Evolutionary conservation across 2,797 vertebrate genomes (phyloP).

Genomic region (Silurus aristotelis): DNA sequence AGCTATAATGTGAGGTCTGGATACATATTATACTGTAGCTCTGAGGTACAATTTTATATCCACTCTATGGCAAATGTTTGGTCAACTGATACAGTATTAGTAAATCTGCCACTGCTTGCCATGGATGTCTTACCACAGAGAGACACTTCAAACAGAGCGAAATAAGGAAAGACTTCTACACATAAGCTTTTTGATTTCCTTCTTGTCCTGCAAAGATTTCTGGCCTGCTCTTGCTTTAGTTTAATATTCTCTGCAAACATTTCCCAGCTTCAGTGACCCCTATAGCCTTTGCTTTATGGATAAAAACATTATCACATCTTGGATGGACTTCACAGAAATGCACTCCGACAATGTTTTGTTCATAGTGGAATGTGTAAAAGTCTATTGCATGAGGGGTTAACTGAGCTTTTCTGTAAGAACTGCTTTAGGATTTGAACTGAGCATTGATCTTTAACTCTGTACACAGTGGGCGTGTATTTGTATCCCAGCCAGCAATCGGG

Average conservation of each 20-base stretch:
- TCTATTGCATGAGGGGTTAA: conserved; percentile 24
- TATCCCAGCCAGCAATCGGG: neutral
- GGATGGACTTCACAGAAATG: neutral
- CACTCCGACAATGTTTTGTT: conserved; percentile 13
- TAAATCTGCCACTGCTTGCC: conserved; percentile 14
- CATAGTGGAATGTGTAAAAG: conserved; percentile 21
- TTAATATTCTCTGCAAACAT: conserved; percentile 15
- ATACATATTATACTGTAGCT: neutral
- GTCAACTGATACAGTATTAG: neutral
- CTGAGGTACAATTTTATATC: neutral
- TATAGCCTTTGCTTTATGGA: neutral
- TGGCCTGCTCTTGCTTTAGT: conserved; percentile 20
- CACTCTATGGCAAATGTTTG: neutral
- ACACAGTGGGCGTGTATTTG: neutral
- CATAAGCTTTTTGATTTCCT: conserved; percentile 48
- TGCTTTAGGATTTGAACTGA: neutral
- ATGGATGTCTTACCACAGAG: conserved; percentile 9
- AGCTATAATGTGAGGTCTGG: neutral
- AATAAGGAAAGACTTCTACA: conserved; percentile 37
- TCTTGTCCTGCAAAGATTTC: conserved; percentile 39
- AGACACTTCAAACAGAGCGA: conserved; percentile 34
- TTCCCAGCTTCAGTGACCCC: conserved; percentile 17
- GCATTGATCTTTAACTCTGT: conserved; percentile 17
- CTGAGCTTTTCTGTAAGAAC: conserved; percentile 14
- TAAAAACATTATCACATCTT: neutral